Conservation (phyloP, 2,888 invertebrate species). For the Temnothorax ravouxi region DNA sequence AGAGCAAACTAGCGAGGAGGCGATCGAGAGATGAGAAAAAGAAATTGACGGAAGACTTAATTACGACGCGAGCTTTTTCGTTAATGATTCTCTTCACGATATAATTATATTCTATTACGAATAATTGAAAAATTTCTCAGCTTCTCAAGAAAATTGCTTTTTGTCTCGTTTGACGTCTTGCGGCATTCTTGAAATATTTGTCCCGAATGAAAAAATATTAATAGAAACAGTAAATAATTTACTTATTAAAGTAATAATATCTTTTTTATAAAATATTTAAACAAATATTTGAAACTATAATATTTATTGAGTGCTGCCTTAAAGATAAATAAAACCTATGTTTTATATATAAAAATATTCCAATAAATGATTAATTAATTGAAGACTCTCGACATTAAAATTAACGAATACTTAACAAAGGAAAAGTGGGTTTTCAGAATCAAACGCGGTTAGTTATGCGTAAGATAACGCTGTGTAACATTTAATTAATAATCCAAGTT, state of each 20-base stretch:
- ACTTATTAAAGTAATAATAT: not conserved
- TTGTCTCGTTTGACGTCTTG: not conserved
- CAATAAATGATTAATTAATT: too few relatives aligned
- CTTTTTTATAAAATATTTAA: not conserved
- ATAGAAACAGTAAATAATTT: not conserved
- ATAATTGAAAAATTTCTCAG: conserved; percentile 15
- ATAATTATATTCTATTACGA: conserved; percentile 20
- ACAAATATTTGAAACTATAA: not conserved
- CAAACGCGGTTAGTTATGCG: too few relatives aligned
- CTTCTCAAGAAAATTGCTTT: not conserved
- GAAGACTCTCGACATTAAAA: too few relatives aligned
- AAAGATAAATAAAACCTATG: not conserved
- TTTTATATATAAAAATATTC: too few relatives aligned
- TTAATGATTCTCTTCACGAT: conserved; percentile 15
- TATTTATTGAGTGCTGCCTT: not conserved
- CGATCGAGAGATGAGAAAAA: not conserved
- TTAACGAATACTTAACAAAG: too few relatives aligned
- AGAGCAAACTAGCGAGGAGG: not conserved
- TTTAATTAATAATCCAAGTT: too few relatives aligned
- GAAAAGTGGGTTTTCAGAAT: too few relatives aligned
- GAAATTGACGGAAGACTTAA: conserved; percentile 21
- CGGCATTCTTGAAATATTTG: not conserved
- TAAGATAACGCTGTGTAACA: too few relatives aligned
- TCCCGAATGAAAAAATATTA: not conserved
- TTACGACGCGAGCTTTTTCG: conserved; percentile 20